Evolutionary conservation across 1,140 invertebrate species (phyloP), one percentile per base, ranked within the genome.

Genomic region (Drosophila azteca): DNA sequence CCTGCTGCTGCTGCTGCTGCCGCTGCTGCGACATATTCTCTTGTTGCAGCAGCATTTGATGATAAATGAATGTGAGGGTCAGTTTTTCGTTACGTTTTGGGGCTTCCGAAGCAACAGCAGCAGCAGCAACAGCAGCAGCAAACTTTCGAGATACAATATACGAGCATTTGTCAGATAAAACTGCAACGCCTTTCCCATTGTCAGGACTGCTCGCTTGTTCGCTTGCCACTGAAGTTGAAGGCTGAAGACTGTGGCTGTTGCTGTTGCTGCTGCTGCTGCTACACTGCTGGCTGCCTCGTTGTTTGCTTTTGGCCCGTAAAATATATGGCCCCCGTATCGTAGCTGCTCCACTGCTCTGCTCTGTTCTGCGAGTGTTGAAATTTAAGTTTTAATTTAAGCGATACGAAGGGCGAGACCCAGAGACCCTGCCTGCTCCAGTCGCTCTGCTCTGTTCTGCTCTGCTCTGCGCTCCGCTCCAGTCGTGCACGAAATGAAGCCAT

Each of bases 311-410:
- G 41, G 29, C 63, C 35, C 64, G 50, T 83, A 83, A 83, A 83
- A 84, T 83, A 79, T 83, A 69, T 72, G 63, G 81, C n/a, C 61
- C 35, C 64, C 69, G 71, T 80, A 84, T 80, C 81, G 41, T 63
- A 73, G 63, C 35, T 39, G 35, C 35, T 39, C 35, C 35, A 13
- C 35, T 39, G 35, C 35, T 26, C 29, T 31, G 35, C 9, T 11
- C 35, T 39, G 35, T 13, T 59, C 81, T 57, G 77, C 60, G 81
- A 84, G 81, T 87, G 82, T 88, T 87, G 83, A 87, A 87, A 87
- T 79, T 87, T 88, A 78, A 88, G 82, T 88, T 88, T 87, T 87
- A 88, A 87, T 87, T 87, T 87, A 87, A 81, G 82, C 83, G 78
- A 87, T 88, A 87, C 63, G 75, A 58, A 81, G 82, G 77, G 77